Conservation (phyloP, 2,797 vertebrate species). For the Ceryle rudis region DNA sequence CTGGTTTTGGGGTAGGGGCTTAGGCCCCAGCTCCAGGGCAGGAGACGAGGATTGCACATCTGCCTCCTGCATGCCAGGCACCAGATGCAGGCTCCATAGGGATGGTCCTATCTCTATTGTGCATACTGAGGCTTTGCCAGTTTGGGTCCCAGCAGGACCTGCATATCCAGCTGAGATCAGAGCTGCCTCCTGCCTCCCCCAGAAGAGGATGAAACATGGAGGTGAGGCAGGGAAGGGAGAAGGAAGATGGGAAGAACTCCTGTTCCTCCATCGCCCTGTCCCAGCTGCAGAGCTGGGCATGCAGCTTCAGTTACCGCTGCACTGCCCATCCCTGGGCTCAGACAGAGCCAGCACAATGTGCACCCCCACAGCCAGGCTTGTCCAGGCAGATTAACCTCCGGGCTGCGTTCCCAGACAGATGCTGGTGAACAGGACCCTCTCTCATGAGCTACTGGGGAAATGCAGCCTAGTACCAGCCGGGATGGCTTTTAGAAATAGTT, state of each 20-base stretch:
- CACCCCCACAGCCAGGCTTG: background rate
- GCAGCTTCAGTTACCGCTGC: background rate
- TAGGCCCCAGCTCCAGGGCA: background rate
- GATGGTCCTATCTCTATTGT: rapidly evolving
- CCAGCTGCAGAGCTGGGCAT: background rate
- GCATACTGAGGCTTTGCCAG: background rate
- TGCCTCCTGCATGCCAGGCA: rapidly evolving
- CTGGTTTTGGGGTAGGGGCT: background rate
- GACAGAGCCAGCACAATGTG: rapidly evolving
- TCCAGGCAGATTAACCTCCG: background rate
- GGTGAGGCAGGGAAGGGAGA: background rate
- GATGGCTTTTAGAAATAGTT: background rate
- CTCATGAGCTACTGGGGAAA: background rate
- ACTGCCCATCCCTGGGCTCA: background rate
- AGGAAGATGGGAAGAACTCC: background rate
- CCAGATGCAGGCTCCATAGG: rapidly evolving
- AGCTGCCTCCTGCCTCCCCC: background rate
- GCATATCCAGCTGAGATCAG: background rate
- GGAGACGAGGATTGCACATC: rapidly evolving
- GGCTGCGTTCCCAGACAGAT: background rate
- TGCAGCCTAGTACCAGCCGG: rapidly evolving
- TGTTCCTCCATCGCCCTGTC: background rate
- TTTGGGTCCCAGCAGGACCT: background rate
- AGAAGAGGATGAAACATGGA: rapidly evolving
- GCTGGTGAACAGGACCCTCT: background rate